A percentile compares a stretch with the other conserved stretches of the same genome.
These are phyloP conservation scores for Cyaniris semiargus DNA, from an alignment of 2,888 invertebrate genomes.

Conservation along the genomic window DNA sequence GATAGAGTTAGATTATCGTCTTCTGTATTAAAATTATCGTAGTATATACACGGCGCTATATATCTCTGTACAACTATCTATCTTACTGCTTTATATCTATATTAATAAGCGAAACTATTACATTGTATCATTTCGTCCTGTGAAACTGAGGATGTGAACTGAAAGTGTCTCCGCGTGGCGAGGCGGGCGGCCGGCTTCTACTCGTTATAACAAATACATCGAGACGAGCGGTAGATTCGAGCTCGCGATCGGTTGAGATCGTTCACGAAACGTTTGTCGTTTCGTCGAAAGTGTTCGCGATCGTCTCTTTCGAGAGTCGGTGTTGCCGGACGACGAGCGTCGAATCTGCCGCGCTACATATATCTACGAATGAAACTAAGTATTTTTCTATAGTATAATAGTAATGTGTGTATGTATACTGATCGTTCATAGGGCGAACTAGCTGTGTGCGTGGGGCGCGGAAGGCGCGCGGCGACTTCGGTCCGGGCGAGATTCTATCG, in stretches of 20 bases:
- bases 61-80: slow-evolving; percentile 76
- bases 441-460: slow-evolving; percentile 61
- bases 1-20: slow-evolving; percentile 68
- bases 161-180: slow-evolving; percentile 65
- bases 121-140: slow-evolving; percentile 50
- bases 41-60: slow-evolving; percentile 74
- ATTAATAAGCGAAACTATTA: slow-evolving; percentile 63
- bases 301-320: slow-evolving; percentile 17
- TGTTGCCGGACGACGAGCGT: slow-evolving; percentile 47
- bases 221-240: slow-evolving; percentile 58
- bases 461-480: slow-evolving; percentile 75
- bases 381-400: slow-evolving; percentile 79
- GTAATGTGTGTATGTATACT: slow-evolving; percentile 75
- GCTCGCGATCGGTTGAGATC: slow-evolving; percentile 47
- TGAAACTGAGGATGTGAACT: slow-evolving; percentile 72
- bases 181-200: slow-evolving; percentile 70
- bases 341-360: slow-evolving; percentile 67
- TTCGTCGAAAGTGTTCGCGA: slow-evolving; percentile 17
- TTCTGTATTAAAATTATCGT: slow-evolving; percentile 77
- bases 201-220: slow-evolving; percentile 79
- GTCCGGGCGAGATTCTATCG: slow-evolving; percentile 90
- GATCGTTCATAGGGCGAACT: slow-evolving; percentile 66
- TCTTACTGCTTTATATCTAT: slow-evolving; percentile 70
- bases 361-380: slow-evolving; percentile 80
- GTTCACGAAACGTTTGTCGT: not conserved